phyloP scores from a whole-genome alignment of 2,888 invertebrate genomes.

The Zhengitettix transpicula region DNA sequence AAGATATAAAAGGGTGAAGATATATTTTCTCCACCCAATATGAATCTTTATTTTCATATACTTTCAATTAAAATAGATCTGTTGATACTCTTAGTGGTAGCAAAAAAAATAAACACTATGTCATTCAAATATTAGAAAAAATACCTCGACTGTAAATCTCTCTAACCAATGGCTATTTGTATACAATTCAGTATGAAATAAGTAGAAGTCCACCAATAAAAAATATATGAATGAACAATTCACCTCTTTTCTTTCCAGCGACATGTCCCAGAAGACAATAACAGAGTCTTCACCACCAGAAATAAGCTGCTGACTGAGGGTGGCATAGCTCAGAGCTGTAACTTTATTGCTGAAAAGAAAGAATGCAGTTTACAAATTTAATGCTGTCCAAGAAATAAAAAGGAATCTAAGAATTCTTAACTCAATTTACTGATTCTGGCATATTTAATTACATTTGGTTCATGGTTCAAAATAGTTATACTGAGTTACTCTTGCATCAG shows the following conservation, averaged over 20 bases:
- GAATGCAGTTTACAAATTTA: not conserved
- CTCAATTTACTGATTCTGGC: too few species aligned
- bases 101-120: too few species aligned
- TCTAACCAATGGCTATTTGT: not conserved
- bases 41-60: too few species aligned
- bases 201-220: not conserved
- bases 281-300: conserved; percentile 87
- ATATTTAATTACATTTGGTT: too few species aligned
- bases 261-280: conserved; percentile 91
- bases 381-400: too few species aligned
- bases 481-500: too few species aligned
- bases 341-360: conserved; percentile 58
- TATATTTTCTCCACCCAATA: not conserved
- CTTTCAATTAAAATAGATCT: too few species aligned
- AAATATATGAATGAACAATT: conserved; percentile 2
- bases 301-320: conserved; percentile 60
- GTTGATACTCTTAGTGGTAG: too few species aligned
- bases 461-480: too few species aligned
- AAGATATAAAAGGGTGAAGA: not conserved
- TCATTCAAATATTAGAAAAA: too few species aligned
- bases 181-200: not conserved
- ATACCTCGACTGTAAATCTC: too few species aligned
- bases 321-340: conserved; percentile 71
- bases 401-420: too few species aligned
- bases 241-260: conserved; percentile 61